Base-by-base conservation (phyloP, 2,888 invertebrate species). In the Eupithecia dodoneata region DNA sequence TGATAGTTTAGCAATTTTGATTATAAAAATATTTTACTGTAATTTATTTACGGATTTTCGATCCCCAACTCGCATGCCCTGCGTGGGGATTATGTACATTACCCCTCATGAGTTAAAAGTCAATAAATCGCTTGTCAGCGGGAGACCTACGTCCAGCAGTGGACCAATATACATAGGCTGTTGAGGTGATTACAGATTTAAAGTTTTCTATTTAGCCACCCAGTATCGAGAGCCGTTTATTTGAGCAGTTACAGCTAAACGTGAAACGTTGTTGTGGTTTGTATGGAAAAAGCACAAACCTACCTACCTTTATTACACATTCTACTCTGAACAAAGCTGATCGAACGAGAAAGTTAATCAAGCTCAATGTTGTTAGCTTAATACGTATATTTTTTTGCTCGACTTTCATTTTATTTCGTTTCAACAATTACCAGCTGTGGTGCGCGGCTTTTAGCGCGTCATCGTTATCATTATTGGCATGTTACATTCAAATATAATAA, bases 281-380 rank as follows among this genome's bases (percentile, higher is more conserved):
- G 69, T 69, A 69, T 69, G 69, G 45, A 69, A 45, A 44, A 47
- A 18, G 69, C 69, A 10, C 18, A 15, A 12, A 47, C 70, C 4
- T 47, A 18, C 9, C 4, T 63, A 30, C 30, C 9, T 47, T 70
- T 18, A 42, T 70, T 70, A 45, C 55, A 55, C 63, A 63, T 18
- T 47, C 18, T 70, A 47, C 4, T 47, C 13, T 3, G 47, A 84
- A 85, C 85, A 81, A 78, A 84, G 85, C 81, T 76, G 79, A 79
- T 80, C 75, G 73, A 76, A 81, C 77, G 86, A 87, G 89, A 90
- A 87, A 89, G 88, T 85, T 83, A 78, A 82, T 83, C 77, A 80
- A 81, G 77, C 80, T 82, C n/a, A 81, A 79, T 73, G 80, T 80
- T 74, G 73, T 73, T 75, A 75, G 69, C 72, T 77, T 73, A 74